Evolutionary conservation across 2,797 vertebrate species (phyloP), one percentile per base, ranked within the genome.

Genomic region (Streptopelia turtur): DNA sequence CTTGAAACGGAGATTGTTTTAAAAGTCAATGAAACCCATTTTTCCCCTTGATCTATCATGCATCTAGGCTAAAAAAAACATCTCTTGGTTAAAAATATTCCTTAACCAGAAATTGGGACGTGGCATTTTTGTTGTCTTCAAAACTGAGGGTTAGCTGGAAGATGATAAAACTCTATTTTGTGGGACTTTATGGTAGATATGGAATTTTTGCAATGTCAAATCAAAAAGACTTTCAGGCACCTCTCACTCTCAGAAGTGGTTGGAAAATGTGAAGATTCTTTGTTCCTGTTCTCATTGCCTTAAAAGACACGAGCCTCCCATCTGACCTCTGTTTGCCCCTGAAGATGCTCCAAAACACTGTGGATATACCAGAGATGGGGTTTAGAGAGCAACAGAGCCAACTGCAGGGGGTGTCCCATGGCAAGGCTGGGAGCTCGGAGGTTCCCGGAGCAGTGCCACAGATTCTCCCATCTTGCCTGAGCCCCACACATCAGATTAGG

Each of bases 71-170:
- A 83, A 91, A 82, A 86, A 95, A 86, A 95, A 90, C 20, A 89
- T 88, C 39, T 66, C 50, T 88, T 52, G 10, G 70, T 94, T 91
- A 96, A 94, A 95, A 95, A 94, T 92, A 89, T 53, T 91, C 77
- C 39, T 86, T 65, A 64, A 72, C 13, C 30, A 90, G 77, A 93
- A 94, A 96, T 13, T 72, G 37, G 90, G 74, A 83, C 16, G 1
- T 53, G 35, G 56, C 43, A 57, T 81, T 90, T 88, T 64, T 91
- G 50, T 94, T 94, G 63, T 93, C 74, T 91, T 94, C 72, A 93
- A 89, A 94, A 83, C n/a, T 49, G 39, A 89, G 74, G 25, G 70
- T 83, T 90, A 83, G 79, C 49, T 90, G 9, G 31, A 87, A 86
- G 37, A 75, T 60, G 84, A 80, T 56, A 82, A 76, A 74, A 56